Evolutionary conservation across 2,888 invertebrate species (phyloP), one percentile per base, ranked within the genome.

Genomic region (Cylindroiulus punctatus): DNA sequence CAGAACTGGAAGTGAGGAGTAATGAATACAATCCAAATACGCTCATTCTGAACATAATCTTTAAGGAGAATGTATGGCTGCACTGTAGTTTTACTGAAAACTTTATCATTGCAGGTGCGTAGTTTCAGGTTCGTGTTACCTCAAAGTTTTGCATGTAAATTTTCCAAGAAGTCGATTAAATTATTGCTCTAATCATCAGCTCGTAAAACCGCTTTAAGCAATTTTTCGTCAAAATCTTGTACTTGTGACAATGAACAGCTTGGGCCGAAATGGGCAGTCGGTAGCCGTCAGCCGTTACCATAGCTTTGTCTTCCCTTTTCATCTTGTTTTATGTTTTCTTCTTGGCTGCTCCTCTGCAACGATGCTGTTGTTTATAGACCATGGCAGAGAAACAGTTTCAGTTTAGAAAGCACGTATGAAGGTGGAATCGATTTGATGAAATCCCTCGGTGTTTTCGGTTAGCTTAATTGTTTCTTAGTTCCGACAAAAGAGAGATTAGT

Each of bases 401-500:
- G 22, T 65, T 65, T 65, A 10, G 65, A 26, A 65, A 26, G 22
- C 65, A 65, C 65, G 65, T 26, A 26, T 26, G 65, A 65, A 65
- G 65, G 65, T 65, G 65, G 65, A 8, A 65, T 65, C 65, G 65
- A 65, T 65, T 65, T 26, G 26, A 26, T 65, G 26, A 65, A 65
- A 65, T 26, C 26, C 57, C 26, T n/a, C 22, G 4, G 65, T 65
- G 7, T 4, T 65, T 65, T 19, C n/a, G 65, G 26, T 26, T 65
- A 26, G 65, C 65, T 65, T 65, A 65, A 65, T 65, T 65, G 26
- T 26, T 65, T 65, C 65, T 26, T 65, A 26, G 65, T n/a, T 65
- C 65, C 65, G 22, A 65, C 26, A 10, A 26, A 65, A 65, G 65
- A n/a, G 26, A 65, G 65, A 65, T 65, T 65, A 26, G 26, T 26